A percentile compares a stretch with the other conserved stretches of the same genome.
These are phyloP conservation scores for Nothocercus nigrocapillus DNA, from an alignment of 2,113 vertebrate species.

Conservation along the genomic window DNA sequence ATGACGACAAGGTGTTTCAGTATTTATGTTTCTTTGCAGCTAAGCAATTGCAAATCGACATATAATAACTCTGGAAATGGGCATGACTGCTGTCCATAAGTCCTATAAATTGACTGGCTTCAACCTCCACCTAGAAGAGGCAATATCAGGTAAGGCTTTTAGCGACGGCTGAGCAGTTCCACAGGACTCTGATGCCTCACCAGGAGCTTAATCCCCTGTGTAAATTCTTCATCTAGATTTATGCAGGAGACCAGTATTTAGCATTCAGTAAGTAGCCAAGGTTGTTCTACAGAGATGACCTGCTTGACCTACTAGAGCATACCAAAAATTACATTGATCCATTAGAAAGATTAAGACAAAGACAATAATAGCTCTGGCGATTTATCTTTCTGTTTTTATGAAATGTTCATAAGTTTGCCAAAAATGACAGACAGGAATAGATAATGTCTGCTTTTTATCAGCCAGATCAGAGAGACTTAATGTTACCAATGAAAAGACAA, in stretches of 20 bases:
- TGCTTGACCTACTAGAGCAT: not conserved
- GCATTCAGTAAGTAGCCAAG: constrained; percentile 23
- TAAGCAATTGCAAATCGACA: not conserved
- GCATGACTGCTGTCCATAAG: not conserved
- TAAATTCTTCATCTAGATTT: constrained; percentile 16
- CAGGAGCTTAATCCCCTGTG: constrained; percentile 4
- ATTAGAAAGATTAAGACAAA: constrained; percentile 69
- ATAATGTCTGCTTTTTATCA: constrained; percentile 66
- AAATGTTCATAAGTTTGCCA: constrained; percentile 61
- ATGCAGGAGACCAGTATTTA: not conserved
- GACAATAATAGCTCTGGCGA: constrained; percentile 54
- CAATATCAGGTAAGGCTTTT: not conserved
- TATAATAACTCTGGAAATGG: not conserved
- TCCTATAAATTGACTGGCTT: not conserved
- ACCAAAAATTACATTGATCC: constrained; percentile 51
- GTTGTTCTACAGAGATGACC: constrained; percentile 22
- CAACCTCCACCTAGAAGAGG: not conserved
- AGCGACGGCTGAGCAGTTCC: not conserved
- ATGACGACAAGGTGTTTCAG: not conserved
- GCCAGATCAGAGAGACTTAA: constrained; percentile 52
- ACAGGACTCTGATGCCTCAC: not conserved
- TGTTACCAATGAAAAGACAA: constrained; percentile 54
- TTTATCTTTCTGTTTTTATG: constrained; percentile 61
- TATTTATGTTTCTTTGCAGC: not conserved
- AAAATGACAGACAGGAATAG: constrained; percentile 55